A percentile compares a stretch with the other conserved stretches of the same genome.
Evolutionary conservation across 2,888 invertebrate species (phyloP).

Genomic region (Amitus sp.): DNA sequence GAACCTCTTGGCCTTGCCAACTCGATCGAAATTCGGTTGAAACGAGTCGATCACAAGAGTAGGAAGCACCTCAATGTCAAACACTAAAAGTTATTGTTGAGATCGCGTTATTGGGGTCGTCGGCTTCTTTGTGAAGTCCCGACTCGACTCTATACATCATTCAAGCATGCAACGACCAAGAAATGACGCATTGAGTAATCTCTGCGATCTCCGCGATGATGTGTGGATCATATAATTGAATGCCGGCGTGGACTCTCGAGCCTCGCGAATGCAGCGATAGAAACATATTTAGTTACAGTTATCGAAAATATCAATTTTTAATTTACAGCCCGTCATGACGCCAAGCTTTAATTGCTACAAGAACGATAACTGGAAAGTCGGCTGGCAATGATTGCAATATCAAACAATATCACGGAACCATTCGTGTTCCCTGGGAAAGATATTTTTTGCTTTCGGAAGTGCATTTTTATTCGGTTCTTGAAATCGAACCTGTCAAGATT

Average conservation of each 20-base stretch:
- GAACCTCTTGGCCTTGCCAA: too few relatives aligned
- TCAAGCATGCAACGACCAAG: constrained; percentile 5
- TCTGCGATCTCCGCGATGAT: constrained; percentile 8
- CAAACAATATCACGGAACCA: too few relatives aligned
- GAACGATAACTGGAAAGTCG: too few relatives aligned
- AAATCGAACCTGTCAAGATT: too few relatives aligned
- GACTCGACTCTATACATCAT: constrained; percentile 1
- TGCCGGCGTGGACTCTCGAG: constrained; percentile 1
- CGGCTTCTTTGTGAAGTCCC: constrained; percentile 6
- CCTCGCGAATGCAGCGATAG: constrained; percentile 9
- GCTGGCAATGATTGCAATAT: too few relatives aligned
- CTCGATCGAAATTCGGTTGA: too few relatives aligned
- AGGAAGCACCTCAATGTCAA: background rate
- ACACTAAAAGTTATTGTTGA: constrained; percentile 3
- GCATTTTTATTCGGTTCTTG: too few relatives aligned
- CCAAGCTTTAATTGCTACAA: background rate
- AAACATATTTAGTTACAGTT: constrained; percentile 3
- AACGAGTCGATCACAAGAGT: too few relatives aligned
- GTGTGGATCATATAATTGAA: constrained; percentile 10
- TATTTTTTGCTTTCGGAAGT: too few relatives aligned
- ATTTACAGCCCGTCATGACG: background rate
- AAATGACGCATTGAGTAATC: constrained; percentile 11
- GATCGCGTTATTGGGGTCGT: constrained; percentile 2
- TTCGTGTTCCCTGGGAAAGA: too few relatives aligned
- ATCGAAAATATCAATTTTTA: background rate